Conservation (phyloP, 2,113 vertebrate species). For the Hypanus sabinus region DNA sequence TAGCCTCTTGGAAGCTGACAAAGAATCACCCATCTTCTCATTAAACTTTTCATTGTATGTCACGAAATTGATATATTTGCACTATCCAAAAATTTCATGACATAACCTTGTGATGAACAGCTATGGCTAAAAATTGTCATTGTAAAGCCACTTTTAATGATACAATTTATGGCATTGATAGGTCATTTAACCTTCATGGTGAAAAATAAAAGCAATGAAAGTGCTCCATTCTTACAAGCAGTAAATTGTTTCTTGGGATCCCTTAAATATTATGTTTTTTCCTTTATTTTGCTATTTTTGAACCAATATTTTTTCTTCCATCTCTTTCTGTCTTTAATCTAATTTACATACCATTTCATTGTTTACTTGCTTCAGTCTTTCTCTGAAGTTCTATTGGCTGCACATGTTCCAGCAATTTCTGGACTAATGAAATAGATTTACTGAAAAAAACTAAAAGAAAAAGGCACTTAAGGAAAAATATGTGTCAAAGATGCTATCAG, state of each 20-base stretch:
- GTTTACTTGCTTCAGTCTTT: neutral
- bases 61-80: neutral
- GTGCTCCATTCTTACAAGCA: neutral
- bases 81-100: neutral
- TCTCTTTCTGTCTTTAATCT: neutral
- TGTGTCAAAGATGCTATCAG: neutral
- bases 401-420: neutral
- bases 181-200: neutral
- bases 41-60: neutral
- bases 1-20: neutral
- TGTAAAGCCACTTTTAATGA: neutral
- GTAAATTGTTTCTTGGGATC: neutral
- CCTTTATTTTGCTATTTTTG: neutral
- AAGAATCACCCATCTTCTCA: neutral
- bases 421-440: neutral
- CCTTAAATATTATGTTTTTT: neutral
- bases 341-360: neutral
- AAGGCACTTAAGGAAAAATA: neutral
- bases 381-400: neutral
- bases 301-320: neutral
- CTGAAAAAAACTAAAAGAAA: neutral
- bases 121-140: neutral
- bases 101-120: neutral
- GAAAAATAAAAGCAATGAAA: too few relatives aligned
- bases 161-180: neutral